Percentiles rank a stretch among this genome's conserved stretches.
phyloP scores from a whole-genome alignment of 2,797 vertebrate genomes.

The Balearica regulorum region DNA sequence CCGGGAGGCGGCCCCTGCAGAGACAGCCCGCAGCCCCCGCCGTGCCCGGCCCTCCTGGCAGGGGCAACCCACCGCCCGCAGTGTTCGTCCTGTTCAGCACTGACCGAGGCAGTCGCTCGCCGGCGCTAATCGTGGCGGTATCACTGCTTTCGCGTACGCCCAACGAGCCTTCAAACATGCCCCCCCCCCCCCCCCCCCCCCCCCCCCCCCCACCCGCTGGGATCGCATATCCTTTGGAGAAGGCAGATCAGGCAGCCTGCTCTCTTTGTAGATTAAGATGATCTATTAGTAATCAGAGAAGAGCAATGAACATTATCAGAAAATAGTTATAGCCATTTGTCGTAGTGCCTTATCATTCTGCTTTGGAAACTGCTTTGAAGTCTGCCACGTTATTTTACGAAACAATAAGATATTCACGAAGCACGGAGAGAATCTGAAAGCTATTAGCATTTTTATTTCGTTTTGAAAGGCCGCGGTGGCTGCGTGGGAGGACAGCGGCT shows the following conservation, averaged over 20 bases:
- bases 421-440: not conserved
- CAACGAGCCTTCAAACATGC: not conserved
- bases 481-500: not conserved
- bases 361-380: not conserved
- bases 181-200: too few relatives aligned
- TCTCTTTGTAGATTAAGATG: too few relatives aligned
- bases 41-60: too few relatives aligned
- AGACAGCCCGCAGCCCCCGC: not conserved
- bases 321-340: rapidly evolving
- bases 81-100: rapidly evolving
- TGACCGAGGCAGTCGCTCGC: not conserved
- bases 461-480: not conserved
- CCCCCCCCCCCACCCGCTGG: too few relatives aligned
- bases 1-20: not conserved
- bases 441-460: not conserved
- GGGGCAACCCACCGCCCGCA: rapidly evolving
- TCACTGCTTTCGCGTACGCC: not conserved
- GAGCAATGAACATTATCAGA: rapidly evolving
- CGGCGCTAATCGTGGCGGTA: too few relatives aligned
- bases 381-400: not conserved
- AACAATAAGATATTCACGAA: not conserved
- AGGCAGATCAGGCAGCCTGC: not conserved
- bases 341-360: not conserved
- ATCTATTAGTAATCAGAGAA: not conserved
- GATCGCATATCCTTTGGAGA: not conserved